phyloP scores from a whole-genome alignment of 2,113 vertebrate genomes.

The Pangasianodon hypophthalmus region DNA sequence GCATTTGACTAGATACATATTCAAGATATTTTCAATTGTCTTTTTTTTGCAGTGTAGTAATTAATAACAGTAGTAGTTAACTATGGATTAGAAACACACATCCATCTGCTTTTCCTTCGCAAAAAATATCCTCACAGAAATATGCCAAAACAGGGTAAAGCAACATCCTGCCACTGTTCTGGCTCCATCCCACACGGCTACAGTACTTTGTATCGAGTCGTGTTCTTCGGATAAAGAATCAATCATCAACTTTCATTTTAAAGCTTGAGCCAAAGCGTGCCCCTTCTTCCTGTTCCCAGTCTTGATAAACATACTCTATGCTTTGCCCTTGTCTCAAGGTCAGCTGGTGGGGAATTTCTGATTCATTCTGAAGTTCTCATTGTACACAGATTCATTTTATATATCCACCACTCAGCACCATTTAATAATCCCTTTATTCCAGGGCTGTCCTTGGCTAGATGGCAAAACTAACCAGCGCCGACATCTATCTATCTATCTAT shows the following conservation, averaged over 20 bases:
- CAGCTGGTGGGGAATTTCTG: slow-evolving; percentile 51
- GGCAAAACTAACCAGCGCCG: neutral
- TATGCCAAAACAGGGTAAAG: neutral
- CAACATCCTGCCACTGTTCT: slow-evolving; percentile 32
- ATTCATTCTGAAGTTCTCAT: slow-evolving; percentile 7
- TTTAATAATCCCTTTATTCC: slow-evolving; percentile 57
- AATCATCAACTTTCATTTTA: slow-evolving; percentile 63
- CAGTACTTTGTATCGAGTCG: neutral
- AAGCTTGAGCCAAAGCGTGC: neutral
- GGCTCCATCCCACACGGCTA: neutral
- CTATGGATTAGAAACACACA: neutral
- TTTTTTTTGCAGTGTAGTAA: neutral
- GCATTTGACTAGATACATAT: neutral
- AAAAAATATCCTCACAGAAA: neutral
- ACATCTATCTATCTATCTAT: neutral
- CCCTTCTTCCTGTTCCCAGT: slow-evolving; percentile 1
- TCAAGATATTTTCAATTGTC: neutral
- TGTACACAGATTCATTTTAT: slow-evolving; percentile 19
- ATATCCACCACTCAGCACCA: slow-evolving; percentile 57
- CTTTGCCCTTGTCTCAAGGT: slow-evolving; percentile 61
- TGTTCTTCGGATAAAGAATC: slow-evolving; percentile 44
- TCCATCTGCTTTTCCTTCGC: neutral
- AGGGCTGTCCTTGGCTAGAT: neutral
- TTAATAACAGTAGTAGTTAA: neutral
- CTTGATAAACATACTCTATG: slow-evolving; percentile 15